Percentiles rank a stretch among this genome's conserved stretches.
These are phyloP conservation scores for Tragulus kanchil DNA, from an alignment of 2,113 vertebrate species.

Conservation along the genomic window DNA sequence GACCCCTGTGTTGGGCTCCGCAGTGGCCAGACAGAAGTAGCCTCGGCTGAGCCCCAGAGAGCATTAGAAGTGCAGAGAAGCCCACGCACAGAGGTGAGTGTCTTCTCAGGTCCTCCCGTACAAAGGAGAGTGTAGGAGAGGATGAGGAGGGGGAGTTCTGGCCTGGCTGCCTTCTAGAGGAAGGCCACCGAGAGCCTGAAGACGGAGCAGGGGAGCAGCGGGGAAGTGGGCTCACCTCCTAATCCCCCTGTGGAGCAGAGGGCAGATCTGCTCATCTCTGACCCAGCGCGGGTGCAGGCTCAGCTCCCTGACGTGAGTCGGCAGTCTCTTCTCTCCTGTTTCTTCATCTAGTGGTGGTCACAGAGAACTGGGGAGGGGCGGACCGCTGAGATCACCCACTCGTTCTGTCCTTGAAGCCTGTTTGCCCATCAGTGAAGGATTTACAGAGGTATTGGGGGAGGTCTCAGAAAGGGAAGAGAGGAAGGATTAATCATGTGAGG, in stretches of 20 bases:
- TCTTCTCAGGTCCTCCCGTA: background rate
- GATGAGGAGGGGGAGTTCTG: too few species aligned
- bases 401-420: background rate
- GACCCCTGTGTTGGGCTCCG: background rate
- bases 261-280: background rate
- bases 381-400: background rate
- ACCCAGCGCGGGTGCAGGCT: fast-evolving
- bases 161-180: background rate
- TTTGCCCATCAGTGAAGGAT: background rate
- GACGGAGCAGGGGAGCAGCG: background rate
- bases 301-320: fast-evolving
- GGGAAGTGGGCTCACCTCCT: too few species aligned
- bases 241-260: background rate
- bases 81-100: background rate
- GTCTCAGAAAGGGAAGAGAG: background rate
- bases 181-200: background rate
- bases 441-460: background rate
- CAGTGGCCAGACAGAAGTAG: fast-evolving
- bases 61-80: fast-evolving
- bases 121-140: background rate
- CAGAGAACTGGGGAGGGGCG: background rate
- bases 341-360: background rate
- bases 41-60: fast-evolving
- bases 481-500: background rate
- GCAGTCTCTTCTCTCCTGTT: background rate